Conservation (phyloP, 2,797 vertebrate genomes). For the Trachurus trachurus region DNA sequence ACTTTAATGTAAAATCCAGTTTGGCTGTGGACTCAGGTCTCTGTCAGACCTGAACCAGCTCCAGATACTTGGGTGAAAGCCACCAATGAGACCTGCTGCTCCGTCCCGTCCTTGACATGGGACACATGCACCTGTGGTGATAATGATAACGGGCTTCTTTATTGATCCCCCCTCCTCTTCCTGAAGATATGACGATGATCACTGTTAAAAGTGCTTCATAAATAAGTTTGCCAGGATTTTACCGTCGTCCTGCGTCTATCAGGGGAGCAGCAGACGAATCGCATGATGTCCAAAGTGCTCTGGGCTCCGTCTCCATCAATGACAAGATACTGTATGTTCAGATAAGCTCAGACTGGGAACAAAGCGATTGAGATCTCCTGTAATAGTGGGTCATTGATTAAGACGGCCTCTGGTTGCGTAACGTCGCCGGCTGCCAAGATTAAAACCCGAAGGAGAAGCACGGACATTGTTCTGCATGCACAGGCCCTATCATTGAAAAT, state of each 20-base stretch:
- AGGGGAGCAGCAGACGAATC: slow-evolving; percentile 3
- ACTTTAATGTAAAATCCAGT: too few relatives aligned
- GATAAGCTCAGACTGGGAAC: slow-evolving; percentile 56
- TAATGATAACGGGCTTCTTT: slow-evolving; percentile 47
- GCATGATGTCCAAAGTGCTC: slow-evolving; percentile 68
- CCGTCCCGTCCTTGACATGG: slow-evolving; percentile 29
- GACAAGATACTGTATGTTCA: slow-evolving; percentile 48
- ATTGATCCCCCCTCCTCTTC: slow-evolving; percentile 34
- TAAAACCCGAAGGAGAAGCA: slow-evolving; percentile 26
- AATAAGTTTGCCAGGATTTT: slow-evolving; percentile 37
- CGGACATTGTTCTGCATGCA: slow-evolving; percentile 37
- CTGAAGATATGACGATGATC: slow-evolving; percentile 10
- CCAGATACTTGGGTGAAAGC: background rate
- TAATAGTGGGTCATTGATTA: slow-evolving; percentile 55
- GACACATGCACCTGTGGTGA: background rate
- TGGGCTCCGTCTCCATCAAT: slow-evolving; percentile 30
- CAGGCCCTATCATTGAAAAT: slow-evolving; percentile 58
- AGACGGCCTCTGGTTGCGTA: slow-evolving; percentile 48
- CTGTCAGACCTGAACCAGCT: background rate
- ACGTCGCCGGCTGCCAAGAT: slow-evolving; percentile 54
- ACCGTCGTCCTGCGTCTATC: slow-evolving; percentile 29
- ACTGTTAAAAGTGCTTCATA: slow-evolving; percentile 50
- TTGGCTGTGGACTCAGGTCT: background rate
- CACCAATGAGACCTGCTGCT: background rate
- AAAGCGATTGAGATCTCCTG: slow-evolving; percentile 52